A percentile compares a stretch with the other conserved stretches of the same genome.
phyloP scores from a whole-genome alignment of 2,888 invertebrate genomes.

The Opisthograptis luteolata region DNA sequence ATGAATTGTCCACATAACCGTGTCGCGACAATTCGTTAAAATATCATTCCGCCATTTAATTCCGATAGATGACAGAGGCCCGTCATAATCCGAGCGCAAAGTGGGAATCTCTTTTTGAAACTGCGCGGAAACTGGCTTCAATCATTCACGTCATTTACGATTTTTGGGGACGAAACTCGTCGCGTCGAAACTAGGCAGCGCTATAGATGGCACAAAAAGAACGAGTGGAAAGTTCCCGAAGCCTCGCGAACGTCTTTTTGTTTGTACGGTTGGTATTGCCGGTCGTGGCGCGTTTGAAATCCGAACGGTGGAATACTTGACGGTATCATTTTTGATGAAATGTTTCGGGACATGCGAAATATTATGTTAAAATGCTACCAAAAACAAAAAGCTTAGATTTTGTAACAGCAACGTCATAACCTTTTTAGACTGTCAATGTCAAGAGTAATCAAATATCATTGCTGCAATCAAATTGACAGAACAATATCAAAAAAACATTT shows the following conservation, averaged over 20 bases:
- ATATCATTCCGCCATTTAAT: slow-evolving; percentile 63
- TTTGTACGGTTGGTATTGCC: slow-evolving; percentile 67
- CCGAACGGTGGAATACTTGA: slow-evolving; percentile 55
- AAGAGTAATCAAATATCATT: too few relatives aligned
- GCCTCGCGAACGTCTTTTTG: slow-evolving; percentile 77
- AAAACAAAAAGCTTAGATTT: too few relatives aligned
- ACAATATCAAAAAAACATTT: too few relatives aligned
- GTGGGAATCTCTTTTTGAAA: slow-evolving; percentile 64
- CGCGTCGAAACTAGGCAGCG: slow-evolving; percentile 72
- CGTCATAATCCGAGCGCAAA: slow-evolving; percentile 54
- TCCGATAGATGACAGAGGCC: slow-evolving; percentile 53
- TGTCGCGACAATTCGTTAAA: slow-evolving; percentile 64
- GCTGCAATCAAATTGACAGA: too few relatives aligned
- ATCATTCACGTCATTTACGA: slow-evolving; percentile 81
- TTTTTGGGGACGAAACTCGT: slow-evolving; percentile 76
- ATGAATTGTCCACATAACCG: slow-evolving; percentile 61
- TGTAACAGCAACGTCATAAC: too few relatives aligned
- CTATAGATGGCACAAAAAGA: slow-evolving; percentile 75
- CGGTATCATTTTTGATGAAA: too few relatives aligned
- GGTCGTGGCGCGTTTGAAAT: slow-evolving; percentile 52
- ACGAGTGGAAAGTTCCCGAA: slow-evolving; percentile 66
- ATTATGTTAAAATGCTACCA: too few relatives aligned
- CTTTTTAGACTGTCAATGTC: too few relatives aligned
- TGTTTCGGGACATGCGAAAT: too few relatives aligned
- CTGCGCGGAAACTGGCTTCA: slow-evolving; percentile 52